These are phyloP conservation scores for Arrhamphus sclerolepis DNA, from an alignment of 2,797 vertebrate genomes.

Conservation along the genomic window DNA sequence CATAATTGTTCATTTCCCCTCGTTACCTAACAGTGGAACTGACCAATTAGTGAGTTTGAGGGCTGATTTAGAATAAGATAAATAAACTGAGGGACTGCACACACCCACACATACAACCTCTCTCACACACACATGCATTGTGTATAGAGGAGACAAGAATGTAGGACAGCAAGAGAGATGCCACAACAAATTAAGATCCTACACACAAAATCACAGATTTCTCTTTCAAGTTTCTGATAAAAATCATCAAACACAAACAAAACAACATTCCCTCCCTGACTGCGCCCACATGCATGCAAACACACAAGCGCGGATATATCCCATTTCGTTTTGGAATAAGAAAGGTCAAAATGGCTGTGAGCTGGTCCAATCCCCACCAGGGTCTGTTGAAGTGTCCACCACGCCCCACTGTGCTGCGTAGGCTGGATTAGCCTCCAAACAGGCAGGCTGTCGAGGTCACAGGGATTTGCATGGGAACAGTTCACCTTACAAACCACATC, in stretches of 20 bases:
- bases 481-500: constrained; percentile 71
- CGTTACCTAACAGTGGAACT: constrained; percentile 83
- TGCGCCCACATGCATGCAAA: constrained; percentile 3
- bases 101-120: constrained; percentile 50
- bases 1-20: constrained; percentile 86
- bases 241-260: constrained; percentile 56
- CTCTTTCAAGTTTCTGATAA: constrained; percentile 41
- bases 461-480: constrained; percentile 69
- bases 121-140: constrained; percentile 10
- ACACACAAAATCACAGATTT: constrained; percentile 40
- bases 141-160: constrained; percentile 25
- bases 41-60: constrained; percentile 86
- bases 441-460: constrained; percentile 65
- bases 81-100: constrained; percentile 82
- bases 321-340: constrained; percentile 41
- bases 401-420: constrained; percentile 47
- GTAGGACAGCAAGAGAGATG: constrained; percentile 47
- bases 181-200: constrained; percentile 54
- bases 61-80: constrained; percentile 85
- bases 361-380: constrained; percentile 50
- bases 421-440: constrained; percentile 64
- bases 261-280: constrained; percentile 28
- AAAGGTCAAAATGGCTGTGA: constrained; percentile 57
- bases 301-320: constrained; percentile 34
- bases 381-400: constrained; percentile 54